Percentiles rank a stretch among this genome's conserved stretches.
phyloP scores from a whole-genome alignment of 2,113 vertebrate species.

The Plecotus auritus region DNA sequence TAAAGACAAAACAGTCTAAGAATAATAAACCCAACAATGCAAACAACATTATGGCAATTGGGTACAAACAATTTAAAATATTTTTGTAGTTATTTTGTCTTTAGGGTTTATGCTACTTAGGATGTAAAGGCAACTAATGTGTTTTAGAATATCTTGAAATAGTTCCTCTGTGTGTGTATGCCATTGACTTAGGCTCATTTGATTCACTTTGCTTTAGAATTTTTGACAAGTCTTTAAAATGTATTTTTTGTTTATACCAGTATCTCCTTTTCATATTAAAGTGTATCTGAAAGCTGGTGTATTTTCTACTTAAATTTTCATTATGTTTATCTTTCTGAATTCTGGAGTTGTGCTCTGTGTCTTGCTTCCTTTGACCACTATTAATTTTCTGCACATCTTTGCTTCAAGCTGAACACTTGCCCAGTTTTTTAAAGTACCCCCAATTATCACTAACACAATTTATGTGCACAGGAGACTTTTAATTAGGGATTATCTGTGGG shows the following conservation, averaged over 20 bases:
- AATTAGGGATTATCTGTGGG: neutral
- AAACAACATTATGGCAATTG: neutral
- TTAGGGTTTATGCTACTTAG: neutral
- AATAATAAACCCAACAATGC: neutral
- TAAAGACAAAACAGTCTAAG: neutral
- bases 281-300: neutral
- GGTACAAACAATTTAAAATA: neutral
- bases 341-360: neutral
- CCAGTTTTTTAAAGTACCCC: neutral
- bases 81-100: neutral
- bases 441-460: neutral
- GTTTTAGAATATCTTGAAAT: constrained; percentile 33
- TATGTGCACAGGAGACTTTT: neutral
- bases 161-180: neutral
- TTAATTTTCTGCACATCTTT: constrained; percentile 16
- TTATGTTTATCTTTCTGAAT: neutral
- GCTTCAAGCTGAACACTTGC: neutral
- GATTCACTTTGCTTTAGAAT: neutral
- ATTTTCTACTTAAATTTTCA: neutral
- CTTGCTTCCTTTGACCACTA: neutral
- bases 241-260: constrained; percentile 11
- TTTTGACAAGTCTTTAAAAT: neutral
- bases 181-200: constrained; percentile 5
- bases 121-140: neutral
- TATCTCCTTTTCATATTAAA: neutral